Percentiles rank a stretch among this genome's conserved stretches.
These are phyloP conservation scores for Araneus ventricosus DNA, from an alignment of 1,140 invertebrate genomes.

Conservation along the genomic window DNA sequence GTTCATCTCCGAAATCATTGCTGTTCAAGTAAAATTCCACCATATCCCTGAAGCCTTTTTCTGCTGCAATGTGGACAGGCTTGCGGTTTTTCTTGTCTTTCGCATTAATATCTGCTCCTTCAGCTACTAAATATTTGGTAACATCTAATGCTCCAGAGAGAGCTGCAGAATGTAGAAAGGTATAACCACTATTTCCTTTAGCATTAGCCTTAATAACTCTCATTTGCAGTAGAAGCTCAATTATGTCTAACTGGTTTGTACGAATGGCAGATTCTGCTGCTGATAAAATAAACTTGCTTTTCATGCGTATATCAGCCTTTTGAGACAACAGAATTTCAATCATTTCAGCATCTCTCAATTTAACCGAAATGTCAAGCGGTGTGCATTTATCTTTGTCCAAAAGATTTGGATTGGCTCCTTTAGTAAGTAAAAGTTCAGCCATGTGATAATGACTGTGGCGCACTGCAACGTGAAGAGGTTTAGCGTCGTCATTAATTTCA, in stretches of 20 bases:
- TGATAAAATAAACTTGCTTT: too few relatives aligned
- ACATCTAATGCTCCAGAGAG: not conserved
- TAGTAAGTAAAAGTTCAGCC: not conserved
- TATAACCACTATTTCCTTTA: not conserved
- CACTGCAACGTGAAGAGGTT: slow-evolving; percentile 27
- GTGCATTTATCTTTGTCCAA: slow-evolving; percentile 76
- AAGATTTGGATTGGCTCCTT: not conserved
- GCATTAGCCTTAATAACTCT: not conserved
- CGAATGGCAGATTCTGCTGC: slow-evolving; percentile 27
- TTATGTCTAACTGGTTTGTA: not conserved
- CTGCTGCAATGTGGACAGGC: too few relatives aligned
- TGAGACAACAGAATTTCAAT: slow-evolving; percentile 5
- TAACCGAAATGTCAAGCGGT: slow-evolving; percentile 78
- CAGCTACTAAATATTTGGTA: slow-evolving; percentile 46
- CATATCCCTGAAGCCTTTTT: too few relatives aligned
- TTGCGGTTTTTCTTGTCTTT: too few relatives aligned
- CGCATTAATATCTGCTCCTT: too few relatives aligned
- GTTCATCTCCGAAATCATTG: too few relatives aligned
- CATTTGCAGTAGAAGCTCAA: not conserved
- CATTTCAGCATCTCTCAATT: slow-evolving; percentile 78
- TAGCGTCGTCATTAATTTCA: not conserved
- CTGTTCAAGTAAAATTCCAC: slow-evolving; percentile 1
- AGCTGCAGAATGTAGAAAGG: slow-evolving; percentile 26
- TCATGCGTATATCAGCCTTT: not conserved
- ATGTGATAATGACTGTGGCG: not conserved